phyloP scores from a whole-genome alignment of 2,113 vertebrate genomes.

The Chaenocephalus aceratus region DNA sequence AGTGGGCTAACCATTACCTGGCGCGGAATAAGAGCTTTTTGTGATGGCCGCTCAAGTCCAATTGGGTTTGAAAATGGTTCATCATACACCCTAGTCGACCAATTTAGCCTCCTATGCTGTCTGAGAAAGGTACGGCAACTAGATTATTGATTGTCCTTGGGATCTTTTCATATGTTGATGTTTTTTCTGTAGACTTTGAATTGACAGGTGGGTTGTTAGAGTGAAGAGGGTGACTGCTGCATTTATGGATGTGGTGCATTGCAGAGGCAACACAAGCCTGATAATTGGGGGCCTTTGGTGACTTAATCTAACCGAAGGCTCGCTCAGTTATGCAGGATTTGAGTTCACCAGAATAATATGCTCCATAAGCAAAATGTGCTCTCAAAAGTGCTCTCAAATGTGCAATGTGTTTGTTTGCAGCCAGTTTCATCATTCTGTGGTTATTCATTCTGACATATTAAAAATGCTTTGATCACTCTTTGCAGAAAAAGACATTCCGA shows the following conservation, averaged over 20 bases:
- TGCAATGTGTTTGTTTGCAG: slow-evolving; percentile 66
- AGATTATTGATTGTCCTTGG: slow-evolving; percentile 76
- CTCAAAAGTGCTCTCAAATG: slow-evolving; percentile 18
- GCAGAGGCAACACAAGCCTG: slow-evolving; percentile 50
- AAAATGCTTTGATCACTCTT: slow-evolving; percentile 66
- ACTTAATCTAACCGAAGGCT: slow-evolving; percentile 53
- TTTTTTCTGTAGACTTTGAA: slow-evolving; percentile 60
- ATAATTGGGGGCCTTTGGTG: slow-evolving; percentile 59
- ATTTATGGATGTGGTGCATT: slow-evolving; percentile 56
- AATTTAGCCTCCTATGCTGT: slow-evolving; percentile 65
- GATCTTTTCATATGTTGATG: slow-evolving; percentile 55
- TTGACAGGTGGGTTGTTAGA: slow-evolving; percentile 54
- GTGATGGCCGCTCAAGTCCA: slow-evolving; percentile 69
- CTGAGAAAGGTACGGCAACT: slow-evolving; percentile 58
- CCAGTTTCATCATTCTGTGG: slow-evolving; percentile 71
- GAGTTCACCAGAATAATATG: slow-evolving; percentile 57
- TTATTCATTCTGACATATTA: slow-evolving; percentile 60
- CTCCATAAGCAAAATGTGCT: slow-evolving; percentile 56
- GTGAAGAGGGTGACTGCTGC: slow-evolving; percentile 48
- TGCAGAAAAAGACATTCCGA: slow-evolving; percentile 38
- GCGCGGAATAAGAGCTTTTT: slow-evolving; percentile 64
- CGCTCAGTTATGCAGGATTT: slow-evolving; percentile 39
- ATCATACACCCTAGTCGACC: slow-evolving; percentile 67
- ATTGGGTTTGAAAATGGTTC: slow-evolving; percentile 78
- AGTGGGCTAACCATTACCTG: slow-evolving; percentile 72